A percentile compares a stretch with the other conserved stretches of the same genome.
Conservation (phyloP, 2,113 vertebrate genomes). For the Lepus timidus region DNA sequence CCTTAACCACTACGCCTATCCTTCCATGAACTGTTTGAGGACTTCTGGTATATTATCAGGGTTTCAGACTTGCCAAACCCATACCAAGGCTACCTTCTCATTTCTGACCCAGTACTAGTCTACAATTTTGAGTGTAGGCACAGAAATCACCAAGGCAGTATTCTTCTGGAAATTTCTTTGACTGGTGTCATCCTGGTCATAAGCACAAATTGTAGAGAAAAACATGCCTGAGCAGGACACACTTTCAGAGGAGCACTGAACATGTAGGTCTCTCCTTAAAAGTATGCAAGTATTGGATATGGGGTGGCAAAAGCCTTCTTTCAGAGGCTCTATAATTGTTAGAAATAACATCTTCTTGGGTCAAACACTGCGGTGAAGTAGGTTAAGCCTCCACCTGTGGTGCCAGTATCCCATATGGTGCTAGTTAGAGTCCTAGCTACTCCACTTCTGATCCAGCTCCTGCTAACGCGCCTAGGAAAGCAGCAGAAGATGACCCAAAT, state of each 20-base stretch:
- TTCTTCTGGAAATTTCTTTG: neutral
- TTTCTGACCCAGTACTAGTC: neutral
- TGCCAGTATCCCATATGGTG: no score
- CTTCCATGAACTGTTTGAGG: no score
- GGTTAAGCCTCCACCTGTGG: no score
- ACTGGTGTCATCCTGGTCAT: neutral
- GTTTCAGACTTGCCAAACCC: constrained; percentile 4
- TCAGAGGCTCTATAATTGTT: neutral
- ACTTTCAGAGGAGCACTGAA: neutral
- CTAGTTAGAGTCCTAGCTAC: no score
- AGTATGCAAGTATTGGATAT: neutral
- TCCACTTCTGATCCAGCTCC: no score
- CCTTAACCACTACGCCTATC: no score
- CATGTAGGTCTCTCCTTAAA: neutral
- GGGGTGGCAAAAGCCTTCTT: neutral
- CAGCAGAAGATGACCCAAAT: no score
- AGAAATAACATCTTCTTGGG: neutral
- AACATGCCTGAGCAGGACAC: neutral
- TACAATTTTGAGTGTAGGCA: neutral
- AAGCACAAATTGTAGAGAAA: neutral
- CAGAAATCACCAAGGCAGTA: neutral
- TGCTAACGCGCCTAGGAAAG: no score
- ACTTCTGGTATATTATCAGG: neutral
- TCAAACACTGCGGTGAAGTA: no score
- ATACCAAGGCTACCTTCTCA: neutral